These are phyloP conservation scores for Oegoconia quadripuncta DNA, from an alignment of 2,888 invertebrate genomes.

Conservation along the genomic window DNA sequence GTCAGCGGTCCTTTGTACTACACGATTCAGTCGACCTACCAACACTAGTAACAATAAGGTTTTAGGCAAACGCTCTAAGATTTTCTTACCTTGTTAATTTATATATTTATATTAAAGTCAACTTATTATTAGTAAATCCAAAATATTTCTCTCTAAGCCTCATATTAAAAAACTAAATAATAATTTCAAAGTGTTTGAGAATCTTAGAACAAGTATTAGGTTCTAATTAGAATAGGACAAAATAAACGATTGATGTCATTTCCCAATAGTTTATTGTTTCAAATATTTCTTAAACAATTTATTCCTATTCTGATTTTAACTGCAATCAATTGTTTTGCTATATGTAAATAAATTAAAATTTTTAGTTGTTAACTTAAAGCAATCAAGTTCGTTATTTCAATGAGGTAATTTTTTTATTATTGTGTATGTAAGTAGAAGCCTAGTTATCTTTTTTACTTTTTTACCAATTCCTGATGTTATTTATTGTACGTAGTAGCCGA, in stretches of 20 bases:
- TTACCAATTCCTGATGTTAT: conserved; percentile 36
- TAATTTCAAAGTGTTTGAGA: conserved; percentile 15
- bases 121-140: no score
- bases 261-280: conserved; percentile 1
- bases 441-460: conserved; percentile 38
- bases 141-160: conserved; percentile 4
- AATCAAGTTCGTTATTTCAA: background rate
- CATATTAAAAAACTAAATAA: background rate
- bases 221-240: conserved; percentile 37
- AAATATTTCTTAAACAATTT: conserved; percentile 3
- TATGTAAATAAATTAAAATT: conserved; percentile 19
- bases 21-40: conserved; percentile 57
- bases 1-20: conserved; percentile 51
- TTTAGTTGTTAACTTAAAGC: conserved; percentile 6
- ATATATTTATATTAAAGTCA: conserved; percentile 11
- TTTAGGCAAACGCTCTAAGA: conserved; percentile 30
- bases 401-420: conserved; percentile 6
- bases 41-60: conserved; percentile 62
- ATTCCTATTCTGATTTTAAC: conserved; percentile 38
- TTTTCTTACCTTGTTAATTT: conserved; percentile 17
- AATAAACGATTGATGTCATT: background rate
- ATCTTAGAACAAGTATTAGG: conserved; percentile 25
- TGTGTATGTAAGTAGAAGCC: conserved; percentile 12
- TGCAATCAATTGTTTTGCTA: conserved; percentile 15
- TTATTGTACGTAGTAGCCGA: conserved; percentile 18